Evolutionary conservation across 2,113 vertebrate genomes (phyloP), one percentile per base, ranked within the genome.

Genomic region (Eidolon helvum): DNA sequence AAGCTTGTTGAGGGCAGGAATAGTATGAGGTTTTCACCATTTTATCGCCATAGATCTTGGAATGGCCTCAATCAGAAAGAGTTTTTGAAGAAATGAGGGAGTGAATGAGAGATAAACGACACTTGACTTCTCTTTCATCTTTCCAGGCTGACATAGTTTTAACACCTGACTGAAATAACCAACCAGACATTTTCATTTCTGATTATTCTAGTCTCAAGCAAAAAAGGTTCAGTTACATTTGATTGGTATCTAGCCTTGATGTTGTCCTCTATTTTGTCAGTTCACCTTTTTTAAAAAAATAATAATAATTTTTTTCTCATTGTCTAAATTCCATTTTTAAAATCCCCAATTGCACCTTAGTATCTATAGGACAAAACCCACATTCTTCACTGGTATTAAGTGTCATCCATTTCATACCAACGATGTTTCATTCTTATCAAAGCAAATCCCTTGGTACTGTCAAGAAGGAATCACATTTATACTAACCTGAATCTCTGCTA

Each of bases 61-160:
- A 68, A 91, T 91, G 16, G 28, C 53, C 75, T 88, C 72, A 6
- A 11, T 84, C 48, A 87, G 19, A 79, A 90, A 55, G 38, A 61
- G 30, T 74, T 83, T 93, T 83, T 91, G 63, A 91, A 83, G 45
- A 90, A 92, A 93, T 40, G 28, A 71, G 28, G 8, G 10, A 40
- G 6, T 66, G 55, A 89, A 22, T 33, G 28, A 94, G 9, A 92
- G 55, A 59, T 9, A 68, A 74, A 82, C 26, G 94, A 24, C 33
- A 35, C n/a, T 79, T 78, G n/a, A 9, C 55, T 93, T 95, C 40
- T 65, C 45, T 71, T 96, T 90, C 66, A 65, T 59, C 61, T 82
- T 88, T 85, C 82, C 35, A 87, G 40, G 22, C 35, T 83, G 30
- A 75, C 45, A 33, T 68, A 61, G 57, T 93, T 96, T 91, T 75